Evolutionary conservation across 2,113 vertebrate species (phyloP), one percentile per base, ranked within the genome.

Genomic region (Otus sunia): DNA sequence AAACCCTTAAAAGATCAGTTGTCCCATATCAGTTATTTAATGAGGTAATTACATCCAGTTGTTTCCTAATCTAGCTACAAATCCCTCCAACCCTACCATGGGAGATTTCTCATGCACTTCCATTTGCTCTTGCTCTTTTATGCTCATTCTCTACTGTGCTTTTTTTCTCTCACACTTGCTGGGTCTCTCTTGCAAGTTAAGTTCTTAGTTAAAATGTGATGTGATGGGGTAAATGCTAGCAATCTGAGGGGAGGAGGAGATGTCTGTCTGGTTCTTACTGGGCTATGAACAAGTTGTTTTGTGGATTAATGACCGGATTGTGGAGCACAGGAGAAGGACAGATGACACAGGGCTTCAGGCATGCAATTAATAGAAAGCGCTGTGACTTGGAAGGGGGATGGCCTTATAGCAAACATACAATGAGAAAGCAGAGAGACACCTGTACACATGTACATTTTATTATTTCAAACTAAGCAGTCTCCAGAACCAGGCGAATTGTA

Each of bases 371-470:
- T 21, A 12, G 20, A 19, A 75, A 59, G n/a, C 50, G 9, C 34
- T 66, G 45, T 49, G 41, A 16, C 15, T 72, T 41, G 47, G 41
- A 53, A 53, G 22, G n/a, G 15, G 27, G 4, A 2, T 50, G 41
- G 21, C n/a, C 29, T 68, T 72, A 1, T 25, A 52, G 76, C 49
- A 37, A 55, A 20, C 29, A 13, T 23, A 8, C 21, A 37, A 12
- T 11, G 41, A 41, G 56, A 39, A 39, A 45, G 60, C n/a, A 37
- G 32, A 82, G 20, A 12, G 4, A 15, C 45, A 49, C 36, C 11
- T 0, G 0, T 37, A 34, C 8, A 2, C 11, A 6, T 16, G 16
- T 19, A 11, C 13, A 5, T 50, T 34, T 47, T 56, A 39, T 37
- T 71, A 13, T 84, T 86, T 86, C 80, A 56, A 77, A 34, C 55